Evolutionary conservation across 2,113 vertebrate species (phyloP).

Genomic region (Toxotes chatareus): DNA sequence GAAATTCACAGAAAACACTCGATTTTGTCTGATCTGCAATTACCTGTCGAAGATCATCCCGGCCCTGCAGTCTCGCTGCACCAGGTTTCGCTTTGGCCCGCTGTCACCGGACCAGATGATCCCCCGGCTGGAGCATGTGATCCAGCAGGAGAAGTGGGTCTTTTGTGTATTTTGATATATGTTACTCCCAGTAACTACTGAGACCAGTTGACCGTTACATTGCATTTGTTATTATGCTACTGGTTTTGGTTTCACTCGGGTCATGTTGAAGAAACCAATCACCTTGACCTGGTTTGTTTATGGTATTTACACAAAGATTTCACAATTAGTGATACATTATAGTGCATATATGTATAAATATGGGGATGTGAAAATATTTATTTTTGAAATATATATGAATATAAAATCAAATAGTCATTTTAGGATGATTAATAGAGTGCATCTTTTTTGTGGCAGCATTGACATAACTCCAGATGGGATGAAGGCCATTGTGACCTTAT

Average conservation of each 20-base stretch:
- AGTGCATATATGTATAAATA: background rate
- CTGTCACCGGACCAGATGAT: conserved; percentile 94
- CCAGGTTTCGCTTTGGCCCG: conserved; percentile 95
- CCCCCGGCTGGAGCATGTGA: conserved; percentile 90
- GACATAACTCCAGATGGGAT: conserved; percentile 92
- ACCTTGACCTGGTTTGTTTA: no score
- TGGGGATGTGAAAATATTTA: background rate
- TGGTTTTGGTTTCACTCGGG: no score
- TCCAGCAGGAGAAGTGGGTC: conserved; percentile 88
- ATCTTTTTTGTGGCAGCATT: conserved; percentile 83
- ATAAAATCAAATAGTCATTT: background rate
- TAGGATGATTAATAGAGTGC: background rate
- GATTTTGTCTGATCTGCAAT: conserved; percentile 97
- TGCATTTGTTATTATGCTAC: no score
- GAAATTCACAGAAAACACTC: conserved; percentile 97
- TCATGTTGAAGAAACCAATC: no score
- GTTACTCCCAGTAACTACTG: no score
- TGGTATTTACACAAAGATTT: background rate
- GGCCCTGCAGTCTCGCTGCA: conserved; percentile 96
- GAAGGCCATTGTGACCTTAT: conserved; percentile 95
- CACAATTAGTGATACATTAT: background rate
- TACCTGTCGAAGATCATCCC: conserved; percentile 99
- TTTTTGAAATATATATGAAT: background rate
- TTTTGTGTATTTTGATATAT: background rate
- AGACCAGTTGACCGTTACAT: no score